Conservation (phyloP, 1,140 invertebrate species). For the Atta colombica region DNA sequence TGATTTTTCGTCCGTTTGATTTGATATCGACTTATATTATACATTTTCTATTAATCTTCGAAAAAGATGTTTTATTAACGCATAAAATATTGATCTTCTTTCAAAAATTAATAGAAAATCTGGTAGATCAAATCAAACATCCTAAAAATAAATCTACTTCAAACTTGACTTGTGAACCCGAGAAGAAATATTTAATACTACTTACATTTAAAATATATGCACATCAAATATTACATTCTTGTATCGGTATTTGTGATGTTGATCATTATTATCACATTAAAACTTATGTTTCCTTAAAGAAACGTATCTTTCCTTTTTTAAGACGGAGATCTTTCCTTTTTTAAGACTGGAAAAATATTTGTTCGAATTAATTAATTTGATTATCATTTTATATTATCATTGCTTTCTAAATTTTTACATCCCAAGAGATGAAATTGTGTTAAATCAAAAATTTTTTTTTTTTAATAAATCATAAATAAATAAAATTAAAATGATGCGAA, state of each 20-base stretch:
- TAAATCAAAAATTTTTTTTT: slow-evolving; percentile 13
- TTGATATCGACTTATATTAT: too few species aligned
- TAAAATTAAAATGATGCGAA: neutral
- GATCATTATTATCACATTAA: neutral
- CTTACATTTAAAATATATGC: neutral
- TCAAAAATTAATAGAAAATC: too few species aligned
- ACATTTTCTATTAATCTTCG: too few species aligned
- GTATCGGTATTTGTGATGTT: neutral
- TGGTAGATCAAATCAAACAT: too few species aligned
- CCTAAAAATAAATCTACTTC: too few species aligned
- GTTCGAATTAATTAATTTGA: neutral
- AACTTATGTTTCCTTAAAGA: neutral
- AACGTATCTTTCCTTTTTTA: neutral
- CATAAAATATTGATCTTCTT: too few species aligned
- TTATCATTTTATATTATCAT: neutral
- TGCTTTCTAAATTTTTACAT: neutral
- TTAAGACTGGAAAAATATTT: neutral
- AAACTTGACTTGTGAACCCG: too few species aligned
- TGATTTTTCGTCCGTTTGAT: too few species aligned
- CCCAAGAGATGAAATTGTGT: neutral
- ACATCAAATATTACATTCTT: neutral
- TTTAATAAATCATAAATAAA: slow-evolving; percentile 13
- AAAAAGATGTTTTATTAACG: too few species aligned
- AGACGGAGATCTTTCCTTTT: neutral
- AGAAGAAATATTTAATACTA: neutral